Conservation (phyloP, 2,113 vertebrate species). For the Ammodytes dubius region DNA sequence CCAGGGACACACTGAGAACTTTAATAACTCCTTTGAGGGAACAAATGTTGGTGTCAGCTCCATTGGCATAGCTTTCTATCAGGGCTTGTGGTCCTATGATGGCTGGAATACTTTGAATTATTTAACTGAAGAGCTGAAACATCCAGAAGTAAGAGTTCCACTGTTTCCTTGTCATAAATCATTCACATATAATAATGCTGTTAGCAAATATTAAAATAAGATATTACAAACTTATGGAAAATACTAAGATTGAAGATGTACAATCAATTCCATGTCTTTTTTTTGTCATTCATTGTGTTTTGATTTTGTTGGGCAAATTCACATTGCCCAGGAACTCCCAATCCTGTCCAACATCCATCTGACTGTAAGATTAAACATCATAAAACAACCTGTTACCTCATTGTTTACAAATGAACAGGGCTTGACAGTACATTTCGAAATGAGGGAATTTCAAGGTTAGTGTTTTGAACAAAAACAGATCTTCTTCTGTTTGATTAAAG, state of each 20-base stretch:
- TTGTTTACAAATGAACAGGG: not conserved
- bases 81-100: slow-evolving; percentile 89
- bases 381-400: not conserved
- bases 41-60: slow-evolving; percentile 69
- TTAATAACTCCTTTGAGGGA: slow-evolving; percentile 85
- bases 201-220: not conserved
- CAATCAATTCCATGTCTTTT: not conserved
- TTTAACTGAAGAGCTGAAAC: slow-evolving; percentile 88
- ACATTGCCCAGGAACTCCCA: not conserved
- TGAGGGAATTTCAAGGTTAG: not conserved
- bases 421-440: not conserved
- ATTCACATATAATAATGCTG: not conserved
- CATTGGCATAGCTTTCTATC: slow-evolving; percentile 88
- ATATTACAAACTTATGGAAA: not conserved
- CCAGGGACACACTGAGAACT: slow-evolving; percentile 78
- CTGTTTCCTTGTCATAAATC: not conserved
- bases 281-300: not conserved
- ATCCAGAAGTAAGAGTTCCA: slow-evolving; percentile 82
- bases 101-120: slow-evolving; percentile 91
- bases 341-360: not conserved
- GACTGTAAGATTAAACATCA: not conserved
- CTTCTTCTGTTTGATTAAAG: not conserved
- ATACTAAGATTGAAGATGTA: not conserved
- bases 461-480: too few relatives aligned
- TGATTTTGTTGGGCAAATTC: not conserved